Base-by-base conservation (phyloP, 2,113 vertebrate species). In the Brachypodius melanocephalos region DNA sequence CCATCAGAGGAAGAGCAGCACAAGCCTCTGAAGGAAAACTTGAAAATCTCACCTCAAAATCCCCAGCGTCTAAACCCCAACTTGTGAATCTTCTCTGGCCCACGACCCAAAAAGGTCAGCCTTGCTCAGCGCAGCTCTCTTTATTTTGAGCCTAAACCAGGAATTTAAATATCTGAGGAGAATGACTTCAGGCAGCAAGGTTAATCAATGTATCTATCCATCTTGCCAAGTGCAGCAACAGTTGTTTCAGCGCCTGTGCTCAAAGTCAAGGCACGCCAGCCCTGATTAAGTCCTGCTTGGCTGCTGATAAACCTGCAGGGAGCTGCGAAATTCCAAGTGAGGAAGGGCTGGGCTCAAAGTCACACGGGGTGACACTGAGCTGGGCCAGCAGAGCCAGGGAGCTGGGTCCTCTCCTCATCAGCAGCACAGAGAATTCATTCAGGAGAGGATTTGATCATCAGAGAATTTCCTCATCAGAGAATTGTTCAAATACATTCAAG, bases 201-300 rank as follows among this genome's bases (percentile, higher is more conserved):
- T 87, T 92, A 96, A 95, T 95, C 93, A 81, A 74, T 89, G 91
- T 94, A 93, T 94, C 89, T 93, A 51, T 78, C 57, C 85, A 87
- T 81, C 95, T 52, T 61, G 77, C 61, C 89, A 75, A 55, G 77
- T 5, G 48, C 84, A 91, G 81, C 84, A 91, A 77, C 73, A 93
- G 65, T 38, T 91, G 84, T 62, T 86, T 10, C 95, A 81, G 73
- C 8, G 42, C 28, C 93, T 21, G 34, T 7, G 51, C 71, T 95
- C 93, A 90, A 90, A 93, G 93, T 42, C 88, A 90, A 36, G 1
- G 1, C 63, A 51, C 1, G 14, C 88, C 83, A 86, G 38, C 68
- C 76, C 89, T 4, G 59, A 94, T 89, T 62, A 73, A 90, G 46
- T 72, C 0, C 1, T 31, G 63, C 76, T 15, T 15, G 14, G 76